Evolutionary conservation across 2,113 vertebrate species (phyloP).

Genomic region (Gymnobelideus leadbeateri): DNA sequence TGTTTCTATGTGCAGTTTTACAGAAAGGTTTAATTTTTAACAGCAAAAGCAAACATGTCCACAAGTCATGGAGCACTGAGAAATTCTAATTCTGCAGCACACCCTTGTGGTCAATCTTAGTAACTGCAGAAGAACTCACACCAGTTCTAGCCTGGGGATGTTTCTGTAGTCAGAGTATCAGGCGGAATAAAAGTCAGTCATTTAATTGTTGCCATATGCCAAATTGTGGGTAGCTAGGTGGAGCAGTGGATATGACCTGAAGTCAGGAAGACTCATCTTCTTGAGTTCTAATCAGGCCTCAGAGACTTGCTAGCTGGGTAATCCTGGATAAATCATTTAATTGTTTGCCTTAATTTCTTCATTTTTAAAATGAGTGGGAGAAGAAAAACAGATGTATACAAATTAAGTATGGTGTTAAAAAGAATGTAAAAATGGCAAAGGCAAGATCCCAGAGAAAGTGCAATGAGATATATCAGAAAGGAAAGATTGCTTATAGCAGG

Average conservation of each 20-base stretch:
- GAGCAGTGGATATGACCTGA: not conserved
- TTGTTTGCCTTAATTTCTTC: not conserved
- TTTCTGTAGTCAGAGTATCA: not conserved
- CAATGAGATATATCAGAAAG: not conserved
- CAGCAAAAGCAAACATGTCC: not conserved
- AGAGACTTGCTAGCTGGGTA: not conserved
- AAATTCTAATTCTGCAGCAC: constrained; percentile 43
- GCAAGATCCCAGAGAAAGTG: not conserved
- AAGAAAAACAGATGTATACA: not conserved
- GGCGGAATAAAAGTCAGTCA: not conserved
- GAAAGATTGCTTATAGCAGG: not conserved
- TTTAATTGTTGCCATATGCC: not conserved
- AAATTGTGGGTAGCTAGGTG: not conserved
- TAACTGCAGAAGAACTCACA: constrained; percentile 18
- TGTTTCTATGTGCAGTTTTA: not conserved
- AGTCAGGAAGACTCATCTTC: not conserved
- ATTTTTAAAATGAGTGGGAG: not conserved
- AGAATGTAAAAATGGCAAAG: not conserved
- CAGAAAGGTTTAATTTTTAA: not conserved
- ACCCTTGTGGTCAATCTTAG: constrained; percentile 19
- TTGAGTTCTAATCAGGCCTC: not conserved
- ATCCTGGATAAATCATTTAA: not conserved
- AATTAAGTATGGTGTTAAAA: not conserved
- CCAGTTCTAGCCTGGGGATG: not conserved
- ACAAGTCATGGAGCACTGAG: not conserved